A percentile compares a stretch with the other conserved stretches of the same genome.
Evolutionary conservation across 2,797 vertebrate genomes (phyloP).

Genomic region (Poliocrania exsul): DNA sequence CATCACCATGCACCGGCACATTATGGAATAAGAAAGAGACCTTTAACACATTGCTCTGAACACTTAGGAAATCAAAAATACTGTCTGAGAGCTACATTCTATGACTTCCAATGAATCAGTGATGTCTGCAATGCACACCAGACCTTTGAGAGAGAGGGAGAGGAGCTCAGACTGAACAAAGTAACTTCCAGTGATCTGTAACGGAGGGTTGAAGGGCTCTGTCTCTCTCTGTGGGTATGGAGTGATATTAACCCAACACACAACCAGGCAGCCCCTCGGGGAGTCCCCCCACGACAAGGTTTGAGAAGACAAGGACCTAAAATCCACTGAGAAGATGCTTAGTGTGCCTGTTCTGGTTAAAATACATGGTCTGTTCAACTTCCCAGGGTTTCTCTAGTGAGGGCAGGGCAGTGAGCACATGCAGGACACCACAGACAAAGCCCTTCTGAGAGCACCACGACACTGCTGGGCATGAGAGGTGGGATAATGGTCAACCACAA

Average conservation of each 20-base stretch:
- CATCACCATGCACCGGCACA: not conserved
- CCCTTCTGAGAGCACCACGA: not conserved
- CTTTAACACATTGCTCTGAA: slow-evolving; percentile 15
- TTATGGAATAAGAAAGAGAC: not conserved
- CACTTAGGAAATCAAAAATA: slow-evolving; percentile 24
- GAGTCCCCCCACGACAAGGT: not conserved
- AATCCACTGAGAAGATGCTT: not conserved
- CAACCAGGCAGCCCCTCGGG: not conserved
- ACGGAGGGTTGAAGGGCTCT: not conserved
- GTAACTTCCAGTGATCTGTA: not conserved
- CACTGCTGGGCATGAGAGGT: not conserved
- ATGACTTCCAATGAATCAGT: slow-evolving; percentile 26
- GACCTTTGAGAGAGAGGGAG: not conserved
- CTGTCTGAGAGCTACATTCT: slow-evolving; percentile 25
- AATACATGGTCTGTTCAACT: not conserved
- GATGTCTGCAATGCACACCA: not conserved
- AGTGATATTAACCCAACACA: not conserved
- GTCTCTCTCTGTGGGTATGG: rapidly evolving
- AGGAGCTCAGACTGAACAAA: not conserved
- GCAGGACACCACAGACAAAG: not conserved
- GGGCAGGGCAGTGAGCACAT: not conserved
- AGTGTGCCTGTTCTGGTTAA: not conserved
- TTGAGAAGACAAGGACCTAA: not conserved
- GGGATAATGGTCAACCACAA: not conserved
- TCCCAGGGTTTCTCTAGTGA: not conserved